These are phyloP conservation scores for Lacerta bilineata DNA, from an alignment of 2,797 vertebrate species.

Conservation along the genomic window DNA sequence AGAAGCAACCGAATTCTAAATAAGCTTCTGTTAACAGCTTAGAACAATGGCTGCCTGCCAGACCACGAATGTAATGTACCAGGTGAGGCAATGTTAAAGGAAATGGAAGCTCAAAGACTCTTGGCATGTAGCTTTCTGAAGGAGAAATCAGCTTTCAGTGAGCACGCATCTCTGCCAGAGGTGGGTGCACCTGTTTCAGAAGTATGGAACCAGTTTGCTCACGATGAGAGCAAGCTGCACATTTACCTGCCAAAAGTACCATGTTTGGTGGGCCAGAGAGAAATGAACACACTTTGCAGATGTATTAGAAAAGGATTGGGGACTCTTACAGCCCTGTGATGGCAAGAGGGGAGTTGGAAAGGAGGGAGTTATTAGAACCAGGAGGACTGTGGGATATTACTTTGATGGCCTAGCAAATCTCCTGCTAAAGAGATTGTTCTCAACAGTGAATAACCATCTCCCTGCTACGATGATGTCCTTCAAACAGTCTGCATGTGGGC, in stretches of 20 bases:
- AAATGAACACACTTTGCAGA: too few species aligned
- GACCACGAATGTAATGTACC: background rate
- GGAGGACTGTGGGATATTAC: too few species aligned
- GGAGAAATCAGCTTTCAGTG: background rate
- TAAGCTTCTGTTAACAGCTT: background rate
- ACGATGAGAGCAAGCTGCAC: background rate
- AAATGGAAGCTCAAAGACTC: conserved; percentile 31
- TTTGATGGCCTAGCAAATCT: too few species aligned
- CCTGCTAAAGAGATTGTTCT: too few species aligned
- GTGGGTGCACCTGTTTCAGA: background rate
- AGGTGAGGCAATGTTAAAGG: background rate
- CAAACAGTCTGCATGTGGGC: too few species aligned
- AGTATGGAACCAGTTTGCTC: background rate
- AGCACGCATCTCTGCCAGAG: background rate
- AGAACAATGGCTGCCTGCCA: conserved; percentile 8
- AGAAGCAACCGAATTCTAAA: conserved; percentile 11
- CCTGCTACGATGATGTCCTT: too few species aligned
- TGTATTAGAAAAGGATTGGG: too few species aligned
- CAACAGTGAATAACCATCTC: too few species aligned
- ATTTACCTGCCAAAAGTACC: background rate
- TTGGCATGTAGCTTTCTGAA: conserved; percentile 15
- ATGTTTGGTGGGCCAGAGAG: too few species aligned
- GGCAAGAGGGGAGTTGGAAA: too few species aligned
- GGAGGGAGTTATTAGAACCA: too few species aligned
- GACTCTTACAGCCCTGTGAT: too few species aligned